Conservation (phyloP, 2,888 invertebrate species). For the Microctonus aethiopoides region DNA sequence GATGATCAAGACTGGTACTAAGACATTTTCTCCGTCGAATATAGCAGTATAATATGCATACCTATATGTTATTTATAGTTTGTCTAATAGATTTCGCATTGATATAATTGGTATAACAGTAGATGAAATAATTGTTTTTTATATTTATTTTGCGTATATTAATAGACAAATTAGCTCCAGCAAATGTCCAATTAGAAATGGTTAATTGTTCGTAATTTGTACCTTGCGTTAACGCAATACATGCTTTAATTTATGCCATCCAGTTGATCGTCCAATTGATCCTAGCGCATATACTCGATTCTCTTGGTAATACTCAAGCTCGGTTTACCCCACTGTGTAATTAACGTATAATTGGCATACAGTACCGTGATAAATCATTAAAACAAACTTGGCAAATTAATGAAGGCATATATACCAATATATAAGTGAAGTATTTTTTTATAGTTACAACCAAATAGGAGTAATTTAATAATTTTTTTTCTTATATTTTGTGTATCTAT, state of each 20-base stretch:
- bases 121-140: neutral
- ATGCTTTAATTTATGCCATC: neutral
- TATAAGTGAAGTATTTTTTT: neutral
- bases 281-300: neutral
- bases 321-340: conserved; percentile 19
- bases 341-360: conserved; percentile 25
- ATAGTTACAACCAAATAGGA: neutral
- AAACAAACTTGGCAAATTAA: neutral
- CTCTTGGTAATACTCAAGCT: neutral
- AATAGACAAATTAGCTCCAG: conserved; percentile 6
- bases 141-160: too few species aligned
- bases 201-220: conserved; percentile 21
- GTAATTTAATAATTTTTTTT: neutral
- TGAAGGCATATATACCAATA: neutral
- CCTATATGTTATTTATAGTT: too few species aligned
- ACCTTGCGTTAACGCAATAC: neutral
- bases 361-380: neutral
- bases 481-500: neutral
- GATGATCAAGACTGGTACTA: too few species aligned
- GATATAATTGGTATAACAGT: neutral
- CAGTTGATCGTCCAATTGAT: neutral
- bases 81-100: too few species aligned
- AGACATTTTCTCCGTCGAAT: too few species aligned
- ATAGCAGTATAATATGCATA: too few species aligned
- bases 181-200: conserved; percentile 7